Conservation (phyloP, 1,140 invertebrate genomes). For the Oscheius sp. region DNA sequence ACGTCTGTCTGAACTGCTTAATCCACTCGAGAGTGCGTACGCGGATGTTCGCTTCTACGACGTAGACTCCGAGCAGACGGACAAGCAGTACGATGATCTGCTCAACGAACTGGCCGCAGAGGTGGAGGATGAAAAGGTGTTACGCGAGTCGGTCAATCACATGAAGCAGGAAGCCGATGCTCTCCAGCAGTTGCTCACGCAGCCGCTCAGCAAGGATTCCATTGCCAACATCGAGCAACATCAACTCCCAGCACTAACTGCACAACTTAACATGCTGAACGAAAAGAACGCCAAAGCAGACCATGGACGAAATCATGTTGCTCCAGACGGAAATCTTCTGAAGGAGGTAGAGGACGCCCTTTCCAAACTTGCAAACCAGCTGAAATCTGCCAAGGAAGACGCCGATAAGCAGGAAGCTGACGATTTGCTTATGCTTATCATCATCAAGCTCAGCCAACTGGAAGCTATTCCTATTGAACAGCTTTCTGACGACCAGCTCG, state of each 20-base stretch:
- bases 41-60: constrained; percentile 52
- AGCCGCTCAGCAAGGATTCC: neutral
- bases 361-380: neutral
- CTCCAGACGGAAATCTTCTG: neutral
- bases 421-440: neutral
- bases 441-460: neutral
- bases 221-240: constrained; percentile 11
- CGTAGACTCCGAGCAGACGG: constrained; percentile 47
- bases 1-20: constrained; percentile 47
- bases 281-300: constrained; percentile 6
- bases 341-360: neutral
- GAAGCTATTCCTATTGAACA: neutral
- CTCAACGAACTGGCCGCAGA: constrained; percentile 41
- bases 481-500: neutral
- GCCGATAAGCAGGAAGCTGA: constrained; percentile 11
- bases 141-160: constrained; percentile 21
- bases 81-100: constrained; percentile 47
- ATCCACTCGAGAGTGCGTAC: constrained; percentile 50
- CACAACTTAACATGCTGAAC: constrained; percentile 5
- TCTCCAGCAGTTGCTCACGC: neutral
- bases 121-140: constrained; percentile 33
- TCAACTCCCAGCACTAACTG: constrained; percentile 19
- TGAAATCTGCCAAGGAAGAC: neutral
- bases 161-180: constrained; percentile 26
- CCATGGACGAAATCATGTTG: constrained; percentile 6